Base-by-base conservation (phyloP, 2,888 invertebrate genomes). In the Resseliella maxima region DNA sequence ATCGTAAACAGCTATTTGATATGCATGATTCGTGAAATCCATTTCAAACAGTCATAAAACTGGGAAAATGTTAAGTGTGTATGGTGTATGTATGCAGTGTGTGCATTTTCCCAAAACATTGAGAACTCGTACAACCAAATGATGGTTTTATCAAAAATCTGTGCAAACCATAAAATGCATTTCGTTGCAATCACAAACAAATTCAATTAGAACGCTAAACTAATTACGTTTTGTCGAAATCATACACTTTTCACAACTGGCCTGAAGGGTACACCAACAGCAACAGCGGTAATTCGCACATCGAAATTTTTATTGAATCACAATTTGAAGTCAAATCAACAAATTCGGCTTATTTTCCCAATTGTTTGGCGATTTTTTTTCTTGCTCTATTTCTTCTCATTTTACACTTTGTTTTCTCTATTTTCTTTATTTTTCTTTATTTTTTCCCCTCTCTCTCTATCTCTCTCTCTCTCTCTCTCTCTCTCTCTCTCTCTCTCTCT, bases 1-100 rank as follows among this genome's bases (percentile, higher is more conserved):
- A 31, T 72, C 72, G 72, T 72, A 72, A 72, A 72, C 27, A 35
- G 31, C 35, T 15, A 72, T 72, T 72, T 72, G 72, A 72, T 72
- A 72, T 72, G 72, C 72, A 72, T 35, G 72, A 27, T 31, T 72
- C 72, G 72, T 72, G 72, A 72, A 72, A 72, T 72, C 31, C 72
- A 72, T 72, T 12, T 2, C 15, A 15, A 72, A 72, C 31, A n/a
- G 72, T 72, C 72, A 72, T 72, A 72, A n/a, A 72, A 72, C 72
- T 72, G 72, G 50, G n/a, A n/a, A n/a, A n/a, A n/a, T 41, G 12
- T 12, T 5, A 41, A 41, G 12, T 41, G 41, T 41, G 5, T 41
- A 41, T 8, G 12, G 41, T 41, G 41, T 41, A 50, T 31, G 15
- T 2, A 18, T 50, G 31, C 31, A 27, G 15, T 31, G 18, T 31